Evolutionary conservation across 1,140 invertebrate species (phyloP).

Genomic region (Drosophila arizonae): DNA sequence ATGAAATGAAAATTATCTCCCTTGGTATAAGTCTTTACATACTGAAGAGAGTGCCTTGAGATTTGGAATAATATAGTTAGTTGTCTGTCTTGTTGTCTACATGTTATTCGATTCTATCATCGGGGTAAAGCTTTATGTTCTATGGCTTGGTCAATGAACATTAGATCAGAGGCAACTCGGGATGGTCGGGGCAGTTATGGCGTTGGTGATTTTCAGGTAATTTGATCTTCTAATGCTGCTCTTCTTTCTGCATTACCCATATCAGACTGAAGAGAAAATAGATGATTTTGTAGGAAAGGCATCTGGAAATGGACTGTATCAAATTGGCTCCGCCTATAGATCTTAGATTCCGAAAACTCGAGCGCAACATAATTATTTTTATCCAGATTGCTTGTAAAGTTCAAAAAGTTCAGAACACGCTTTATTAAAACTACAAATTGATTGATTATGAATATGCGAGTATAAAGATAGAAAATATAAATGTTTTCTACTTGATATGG

Average conservation of each 20-base stretch:
- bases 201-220: conserved; percentile 17
- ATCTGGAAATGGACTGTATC: conserved; percentile 22
- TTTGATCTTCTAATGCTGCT: conserved; percentile 62
- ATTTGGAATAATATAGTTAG: no score
- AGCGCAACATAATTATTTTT: background rate
- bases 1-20: no score
- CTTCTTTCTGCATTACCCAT: no score
- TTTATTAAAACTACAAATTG: conserved; percentile 53
- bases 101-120: no score
- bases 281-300: conserved; percentile 3
- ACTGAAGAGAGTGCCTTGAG: no score
- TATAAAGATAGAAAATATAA: background rate
- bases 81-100: no score
- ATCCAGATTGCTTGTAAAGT: conserved; percentile 67
- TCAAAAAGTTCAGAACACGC: conserved; percentile 52
- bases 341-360: conserved; percentile 72
- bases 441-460: conserved; percentile 41
- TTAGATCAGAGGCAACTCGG: no score
- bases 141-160: no score
- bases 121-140: no score
- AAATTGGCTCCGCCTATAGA: conserved; percentile 62
- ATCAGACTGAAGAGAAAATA: no score
- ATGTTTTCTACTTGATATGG: no score
- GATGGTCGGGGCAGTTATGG: background rate
- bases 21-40: no score